A percentile compares a stretch with the other conserved stretches of the same genome.
phyloP scores from a whole-genome alignment of 2,797 vertebrate genomes.

The Cuniculus paca region DNA sequence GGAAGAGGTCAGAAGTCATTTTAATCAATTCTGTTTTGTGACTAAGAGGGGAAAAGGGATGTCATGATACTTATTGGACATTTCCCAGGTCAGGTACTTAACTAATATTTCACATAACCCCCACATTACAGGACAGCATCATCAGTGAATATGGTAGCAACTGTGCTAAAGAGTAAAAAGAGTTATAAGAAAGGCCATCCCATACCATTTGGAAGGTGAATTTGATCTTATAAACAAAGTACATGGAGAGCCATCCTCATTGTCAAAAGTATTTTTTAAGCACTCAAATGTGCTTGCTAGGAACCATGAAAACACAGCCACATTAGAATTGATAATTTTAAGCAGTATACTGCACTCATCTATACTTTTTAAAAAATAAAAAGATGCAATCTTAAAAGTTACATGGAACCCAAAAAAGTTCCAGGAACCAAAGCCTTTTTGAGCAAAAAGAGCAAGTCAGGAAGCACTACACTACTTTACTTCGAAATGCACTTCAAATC shows the following conservation, averaged over 20 bases:
- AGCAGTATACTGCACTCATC: background rate
- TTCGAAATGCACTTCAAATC: background rate
- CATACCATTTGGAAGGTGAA: background rate
- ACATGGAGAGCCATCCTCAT: background rate
- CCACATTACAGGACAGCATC: background rate
- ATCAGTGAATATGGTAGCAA: background rate
- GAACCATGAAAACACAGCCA: background rate
- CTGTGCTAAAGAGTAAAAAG: background rate
- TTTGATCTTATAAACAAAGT: background rate
- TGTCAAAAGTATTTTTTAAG: background rate
- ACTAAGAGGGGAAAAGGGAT: background rate
- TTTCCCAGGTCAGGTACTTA: background rate
- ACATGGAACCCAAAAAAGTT: background rate
- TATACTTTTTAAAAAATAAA: slow-evolving; percentile 30
- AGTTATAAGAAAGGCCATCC: background rate
- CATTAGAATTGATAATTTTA: background rate
- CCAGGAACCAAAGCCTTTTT: background rate
- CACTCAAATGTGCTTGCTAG: background rate
- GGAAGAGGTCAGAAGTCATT: background rate
- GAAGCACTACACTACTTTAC: background rate
- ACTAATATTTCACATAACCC: background rate
- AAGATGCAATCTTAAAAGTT: background rate
- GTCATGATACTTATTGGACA: background rate
- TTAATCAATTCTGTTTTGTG: background rate
- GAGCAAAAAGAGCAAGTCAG: background rate